A percentile compares a stretch with the other conserved stretches of the same genome.
Evolutionary conservation across 2,113 vertebrate genomes (phyloP).

Genomic region (Galeopterus variegatus): DNA sequence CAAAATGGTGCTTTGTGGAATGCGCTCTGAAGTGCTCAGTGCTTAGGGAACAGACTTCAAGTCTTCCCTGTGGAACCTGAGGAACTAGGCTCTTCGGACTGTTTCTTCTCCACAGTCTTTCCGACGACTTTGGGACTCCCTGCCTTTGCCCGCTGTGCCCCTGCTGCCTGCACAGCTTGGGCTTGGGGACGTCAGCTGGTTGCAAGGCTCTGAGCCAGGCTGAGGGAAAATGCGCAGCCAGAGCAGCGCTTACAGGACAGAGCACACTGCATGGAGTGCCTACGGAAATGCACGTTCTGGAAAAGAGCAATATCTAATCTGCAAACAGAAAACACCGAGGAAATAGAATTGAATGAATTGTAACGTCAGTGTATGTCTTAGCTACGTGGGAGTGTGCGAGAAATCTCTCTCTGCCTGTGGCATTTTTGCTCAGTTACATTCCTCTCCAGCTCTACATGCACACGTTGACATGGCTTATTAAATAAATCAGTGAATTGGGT

Average conservation of each 20-base stretch:
- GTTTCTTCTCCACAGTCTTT: not conserved
- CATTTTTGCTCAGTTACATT: not conserved
- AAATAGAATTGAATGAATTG: not conserved
- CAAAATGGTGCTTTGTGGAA: not conserved
- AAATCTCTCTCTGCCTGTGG: not conserved
- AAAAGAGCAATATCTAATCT: not conserved
- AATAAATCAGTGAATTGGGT: conserved; percentile 12
- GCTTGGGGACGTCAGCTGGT: not conserved
- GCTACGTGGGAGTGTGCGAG: not conserved
- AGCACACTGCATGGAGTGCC: not conserved
- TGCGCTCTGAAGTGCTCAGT: not conserved
- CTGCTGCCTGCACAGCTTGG: not conserved
- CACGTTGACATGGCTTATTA: conserved; percentile 44
- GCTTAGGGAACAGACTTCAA: too few species aligned
- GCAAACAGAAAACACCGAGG: not conserved
- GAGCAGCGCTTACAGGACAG: not conserved
- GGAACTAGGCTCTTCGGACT: fast-evolving
- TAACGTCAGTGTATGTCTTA: not conserved
- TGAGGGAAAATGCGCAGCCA: too few species aligned
- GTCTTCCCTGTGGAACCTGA: fast-evolving
- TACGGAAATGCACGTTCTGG: not conserved
- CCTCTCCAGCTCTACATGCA: not conserved
- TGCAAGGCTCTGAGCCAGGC: not conserved
- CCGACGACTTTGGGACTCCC: not conserved
- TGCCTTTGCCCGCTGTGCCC: too few species aligned